Evolutionary conservation across 2,797 vertebrate species (phyloP).

Genomic region (Malacoraja senta): DNA sequence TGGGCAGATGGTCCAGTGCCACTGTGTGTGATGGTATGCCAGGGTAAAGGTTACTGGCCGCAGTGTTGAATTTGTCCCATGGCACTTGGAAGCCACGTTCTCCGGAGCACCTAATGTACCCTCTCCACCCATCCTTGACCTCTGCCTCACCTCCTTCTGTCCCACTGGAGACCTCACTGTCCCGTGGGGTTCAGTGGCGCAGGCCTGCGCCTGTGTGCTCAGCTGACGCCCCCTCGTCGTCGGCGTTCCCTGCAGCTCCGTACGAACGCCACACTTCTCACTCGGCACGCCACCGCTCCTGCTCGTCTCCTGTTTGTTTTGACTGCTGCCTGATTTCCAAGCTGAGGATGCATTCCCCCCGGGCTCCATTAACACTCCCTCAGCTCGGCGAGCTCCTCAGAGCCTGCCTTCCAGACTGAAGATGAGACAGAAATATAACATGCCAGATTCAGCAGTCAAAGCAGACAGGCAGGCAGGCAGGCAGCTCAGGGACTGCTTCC

Average conservation of each 20-base stretch:
- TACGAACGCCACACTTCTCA: not conserved
- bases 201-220: no score
- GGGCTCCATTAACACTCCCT: constrained; percentile 24
- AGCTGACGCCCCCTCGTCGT: not conserved
- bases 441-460: not conserved
- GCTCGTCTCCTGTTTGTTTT: constrained; percentile 10
- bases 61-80: no score
- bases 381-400: not conserved
- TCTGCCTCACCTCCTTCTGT: not conserved
- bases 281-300: not conserved
- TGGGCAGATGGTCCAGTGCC: not conserved
- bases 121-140: not conserved
- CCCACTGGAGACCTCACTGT: not conserved
- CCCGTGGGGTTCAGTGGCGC: not conserved
- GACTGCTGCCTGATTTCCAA: constrained; percentile 20
- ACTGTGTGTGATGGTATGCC: not conserved
- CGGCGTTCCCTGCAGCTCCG: no score
- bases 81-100: not conserved
- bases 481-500: constrained; percentile 1
- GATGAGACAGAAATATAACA: not conserved
- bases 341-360: not conserved
- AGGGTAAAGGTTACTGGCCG: not conserved
- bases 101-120: not conserved
- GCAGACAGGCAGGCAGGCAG: constrained; percentile 26
- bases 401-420: not conserved